Base-by-base conservation (phyloP, 2,113 vertebrate genomes). In the Dicerorhinus sumatrensis region DNA sequence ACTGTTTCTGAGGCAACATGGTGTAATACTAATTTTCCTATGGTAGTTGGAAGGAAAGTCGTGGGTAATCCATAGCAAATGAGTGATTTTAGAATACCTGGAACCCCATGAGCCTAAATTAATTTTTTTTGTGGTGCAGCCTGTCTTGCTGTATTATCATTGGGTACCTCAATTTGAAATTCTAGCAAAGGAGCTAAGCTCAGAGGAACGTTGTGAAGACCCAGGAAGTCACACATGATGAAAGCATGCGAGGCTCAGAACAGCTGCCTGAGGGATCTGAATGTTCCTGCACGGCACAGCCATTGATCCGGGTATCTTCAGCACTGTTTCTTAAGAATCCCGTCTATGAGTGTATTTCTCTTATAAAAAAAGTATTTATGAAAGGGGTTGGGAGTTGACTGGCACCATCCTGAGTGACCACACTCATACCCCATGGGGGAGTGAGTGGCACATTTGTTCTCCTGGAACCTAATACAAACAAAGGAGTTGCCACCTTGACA, bases 181-280 rank as follows among this genome's bases (percentile, higher is more conserved):
- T 42, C 72, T 17, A 16, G 73, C 83, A 27, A 11, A 60, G 33
- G n/a, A 75, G 27, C 48, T 16, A 21, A 75, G 72, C 7, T 62
- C 21, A 0, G 9, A 27, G 16, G 56, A 25, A 17, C 8, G 1
- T 1, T 6, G 7, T 5, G 16, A 42, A 73, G n/a, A 60, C 21
- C 39, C 14, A 0, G 54, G 58, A 11, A 21, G n/a, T 46, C 2
- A 17, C 0, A 5, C 23, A 0, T 2, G 2, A 0, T 2, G 2
- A 14, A 14, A 20, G 54, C 29, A 13, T 1, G 3, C 13, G 0
- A 2, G 7, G 2, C 51, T 56, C 63, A 21, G 33, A 54, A 5
- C 0, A 58, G 48, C 81, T n/a, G 48, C 69, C 2, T 5, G 1
- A 11, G 9, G 6, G 23, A 14, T 1, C 16, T 4, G 42, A 13